phyloP scores from a whole-genome alignment of 1,140 invertebrate species.

The Holotrichia oblita region DNA sequence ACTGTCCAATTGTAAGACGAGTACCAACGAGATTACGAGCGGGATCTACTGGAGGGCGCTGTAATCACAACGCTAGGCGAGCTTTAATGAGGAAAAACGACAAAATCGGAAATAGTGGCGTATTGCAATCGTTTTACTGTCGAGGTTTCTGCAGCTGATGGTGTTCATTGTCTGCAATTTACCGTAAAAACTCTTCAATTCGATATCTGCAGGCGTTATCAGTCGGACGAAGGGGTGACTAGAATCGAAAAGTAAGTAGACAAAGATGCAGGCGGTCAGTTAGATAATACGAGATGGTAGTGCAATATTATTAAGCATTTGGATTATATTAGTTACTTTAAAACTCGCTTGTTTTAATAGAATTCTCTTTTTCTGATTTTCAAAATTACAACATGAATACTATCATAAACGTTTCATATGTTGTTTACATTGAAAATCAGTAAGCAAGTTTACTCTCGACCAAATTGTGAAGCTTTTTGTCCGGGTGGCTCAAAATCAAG shows the following conservation, averaged over 20 bases:
- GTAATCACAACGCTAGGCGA: conserved; percentile 1
- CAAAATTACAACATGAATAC: too few relatives aligned
- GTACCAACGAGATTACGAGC: not conserved
- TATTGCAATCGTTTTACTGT: conserved; percentile 1
- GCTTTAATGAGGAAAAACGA: conserved; percentile 16
- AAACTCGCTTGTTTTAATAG: too few relatives aligned
- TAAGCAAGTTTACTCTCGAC: too few relatives aligned
- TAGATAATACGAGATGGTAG: not conserved
- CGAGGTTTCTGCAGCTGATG: not conserved
- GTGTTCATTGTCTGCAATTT: conserved; percentile 20
- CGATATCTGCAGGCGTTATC: not conserved
- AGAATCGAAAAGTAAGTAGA: not conserved
- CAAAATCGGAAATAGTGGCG: not conserved
- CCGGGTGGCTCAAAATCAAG: too few relatives aligned
- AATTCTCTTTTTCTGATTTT: too few relatives aligned
- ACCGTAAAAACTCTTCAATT: conserved; percentile 5
- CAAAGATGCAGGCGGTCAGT: not conserved
- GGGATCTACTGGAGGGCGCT: not conserved
- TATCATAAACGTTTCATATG: too few relatives aligned
- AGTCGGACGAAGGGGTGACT: not conserved
- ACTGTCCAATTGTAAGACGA: not conserved
- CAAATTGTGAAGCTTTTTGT: too few relatives aligned
- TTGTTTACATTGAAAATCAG: too few relatives aligned
- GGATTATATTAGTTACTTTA: not conserved
- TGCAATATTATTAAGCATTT: not conserved